Base-by-base conservation (phyloP, 2,113 vertebrate species). In the Takifugu flavidus region DNA sequence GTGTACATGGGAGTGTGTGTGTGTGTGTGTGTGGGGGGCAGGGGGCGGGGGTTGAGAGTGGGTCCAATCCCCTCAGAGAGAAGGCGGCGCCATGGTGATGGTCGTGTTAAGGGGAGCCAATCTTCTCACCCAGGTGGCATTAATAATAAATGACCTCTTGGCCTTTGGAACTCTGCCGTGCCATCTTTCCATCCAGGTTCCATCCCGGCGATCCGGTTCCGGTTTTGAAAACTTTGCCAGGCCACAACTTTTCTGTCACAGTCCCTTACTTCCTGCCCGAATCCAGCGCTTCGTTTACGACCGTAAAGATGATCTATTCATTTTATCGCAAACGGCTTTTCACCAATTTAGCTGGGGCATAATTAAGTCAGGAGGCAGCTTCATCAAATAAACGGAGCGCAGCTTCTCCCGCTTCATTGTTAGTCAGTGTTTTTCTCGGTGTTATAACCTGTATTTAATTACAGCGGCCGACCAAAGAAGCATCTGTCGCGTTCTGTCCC, bases 1-100 rank as follows among this genome's bases (percentile, higher is more conserved):
- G 49, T 47, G 65, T 53, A 20, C 20, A 20, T 55, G 46, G 39
- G 59, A 68, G 56, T 70, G 20, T 20, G 20, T 20, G 20, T 20
- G 20, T 20, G 20, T 20, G 20, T 20, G 44, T 15, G 45, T 51
- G 72, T 49, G 47, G 6, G 80, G 56, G 45, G 61, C 7, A 1
- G 29, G n/a, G n/a, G n/a, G 2, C 7, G 2, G 29, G 29, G 29
- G 44, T 45, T 5, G 42, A 43, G 42, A 12, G 42, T 12, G 34
- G 34, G 7, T 39, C 7, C 6, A 39, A 39, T 39, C 34, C 8
- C 34, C 34, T 39, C 34, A 39, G 34, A 39, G 34, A 39, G 34
- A 10, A 39, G 34, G 34, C 5, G 34, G 34, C 34, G 11, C 7
- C 34, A 10, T 46, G 14, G 14, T 15, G 45, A n/a, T n/a, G 13